Percentiles rank a stretch among this genome's conserved stretches.
Conservation (phyloP, 2,888 invertebrate species). For the Dinocampus coccinellae region DNA sequence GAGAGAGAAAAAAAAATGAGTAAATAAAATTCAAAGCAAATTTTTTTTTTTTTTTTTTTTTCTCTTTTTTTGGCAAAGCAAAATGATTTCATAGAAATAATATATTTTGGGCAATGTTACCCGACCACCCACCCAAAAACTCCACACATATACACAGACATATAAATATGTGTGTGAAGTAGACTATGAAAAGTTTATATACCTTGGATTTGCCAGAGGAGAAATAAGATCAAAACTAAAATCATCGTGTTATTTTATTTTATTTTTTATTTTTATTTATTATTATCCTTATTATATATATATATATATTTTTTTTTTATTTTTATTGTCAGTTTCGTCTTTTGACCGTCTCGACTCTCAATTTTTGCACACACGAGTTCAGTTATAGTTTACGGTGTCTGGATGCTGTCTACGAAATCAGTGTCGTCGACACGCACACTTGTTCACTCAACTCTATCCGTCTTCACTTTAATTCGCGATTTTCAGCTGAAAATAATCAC, state of each 20-base stretch:
- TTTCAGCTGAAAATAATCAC: background rate
- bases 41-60: too few relatives aligned
- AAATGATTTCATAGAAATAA: background rate
- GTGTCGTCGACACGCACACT: conserved; percentile 52
- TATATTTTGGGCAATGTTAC: background rate
- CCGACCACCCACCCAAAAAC: background rate
- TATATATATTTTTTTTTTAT: conserved; percentile 14
- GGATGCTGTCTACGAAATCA: conserved; percentile 50
- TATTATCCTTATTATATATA: too few relatives aligned
- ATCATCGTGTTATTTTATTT: background rate
- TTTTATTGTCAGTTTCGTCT: conserved; percentile 26
- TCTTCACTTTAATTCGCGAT: background rate
- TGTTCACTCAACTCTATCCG: conserved; percentile 36
- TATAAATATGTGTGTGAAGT: background rate
- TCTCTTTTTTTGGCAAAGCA: background rate
- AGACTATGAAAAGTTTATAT: background rate
- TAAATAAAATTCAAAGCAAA: too few relatives aligned
- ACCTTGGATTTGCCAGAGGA: background rate
- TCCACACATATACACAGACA: too few relatives aligned
- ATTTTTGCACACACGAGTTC: conserved; percentile 41
- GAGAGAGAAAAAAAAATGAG: too few relatives aligned
- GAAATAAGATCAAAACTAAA: background rate
- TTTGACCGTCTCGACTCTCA: conserved; percentile 36
- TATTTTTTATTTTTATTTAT: conserved; percentile 18
- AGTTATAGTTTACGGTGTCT: conserved; percentile 54